A percentile compares a stretch with the other conserved stretches of the same genome.
Evolutionary conservation across 1,140 invertebrate species (phyloP).

Genomic region (Cherax destructor): DNA sequence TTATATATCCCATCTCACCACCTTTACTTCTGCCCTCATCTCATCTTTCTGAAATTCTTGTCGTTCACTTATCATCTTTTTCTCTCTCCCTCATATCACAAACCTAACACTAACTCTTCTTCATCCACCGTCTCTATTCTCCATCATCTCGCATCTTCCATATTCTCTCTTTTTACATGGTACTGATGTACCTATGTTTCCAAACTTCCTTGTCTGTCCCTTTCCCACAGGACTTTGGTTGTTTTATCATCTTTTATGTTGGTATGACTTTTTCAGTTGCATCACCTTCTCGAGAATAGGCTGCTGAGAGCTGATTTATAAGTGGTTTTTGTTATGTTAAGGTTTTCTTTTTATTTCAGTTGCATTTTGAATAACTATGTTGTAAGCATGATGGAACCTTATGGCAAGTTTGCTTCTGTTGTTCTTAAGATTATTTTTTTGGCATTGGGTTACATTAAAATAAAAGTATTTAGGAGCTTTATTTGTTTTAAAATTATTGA

Average conservation of each 20-base stretch:
- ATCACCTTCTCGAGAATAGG: constrained; percentile 34
- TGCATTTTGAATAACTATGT: constrained; percentile 10
- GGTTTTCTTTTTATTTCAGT: constrained; percentile 33
- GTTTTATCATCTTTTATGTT: constrained; percentile 21
- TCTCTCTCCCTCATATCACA: background rate
- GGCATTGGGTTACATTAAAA: background rate
- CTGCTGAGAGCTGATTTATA: constrained; percentile 11
- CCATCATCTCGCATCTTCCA: background rate
- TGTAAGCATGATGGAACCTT: constrained; percentile 24
- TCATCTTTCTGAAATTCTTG: background rate
- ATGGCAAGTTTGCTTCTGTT: background rate
- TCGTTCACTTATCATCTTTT: background rate
- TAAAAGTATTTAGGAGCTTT: background rate
- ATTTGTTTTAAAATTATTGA: background rate
- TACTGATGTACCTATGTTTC: background rate
- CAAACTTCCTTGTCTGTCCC: constrained; percentile 15
- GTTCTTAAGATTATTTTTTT: background rate
- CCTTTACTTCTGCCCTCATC: background rate
- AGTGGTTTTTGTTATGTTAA: constrained; percentile 10
- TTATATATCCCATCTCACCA: background rate
- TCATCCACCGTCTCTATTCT: background rate
- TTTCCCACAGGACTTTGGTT: constrained; percentile 47
- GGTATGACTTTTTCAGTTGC: constrained; percentile 41
- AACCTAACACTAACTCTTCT: background rate
- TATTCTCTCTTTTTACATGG: background rate